These are phyloP conservation scores for Parapsyche elsis DNA, from an alignment of 1,140 invertebrate species.

Conservation along the genomic window DNA sequence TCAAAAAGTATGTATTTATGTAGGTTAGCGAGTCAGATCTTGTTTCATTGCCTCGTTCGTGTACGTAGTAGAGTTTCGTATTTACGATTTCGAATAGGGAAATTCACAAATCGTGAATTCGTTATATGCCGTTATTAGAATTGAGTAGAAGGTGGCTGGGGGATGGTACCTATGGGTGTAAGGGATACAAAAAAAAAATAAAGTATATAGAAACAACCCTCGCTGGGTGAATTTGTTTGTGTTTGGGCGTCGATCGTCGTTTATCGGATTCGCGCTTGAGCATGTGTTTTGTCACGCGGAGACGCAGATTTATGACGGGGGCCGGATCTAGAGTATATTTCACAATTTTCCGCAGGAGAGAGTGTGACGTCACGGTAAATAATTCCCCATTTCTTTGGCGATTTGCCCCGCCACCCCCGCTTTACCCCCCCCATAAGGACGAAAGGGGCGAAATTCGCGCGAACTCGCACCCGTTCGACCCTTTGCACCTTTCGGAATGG, in stretches of 20 bases:
- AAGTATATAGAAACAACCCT: conserved; percentile 5
- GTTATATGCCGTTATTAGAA: conserved; percentile 4
- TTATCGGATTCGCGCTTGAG: conserved; percentile 18
- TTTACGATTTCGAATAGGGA: no score
- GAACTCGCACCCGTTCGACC: no score
- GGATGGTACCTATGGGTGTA: no score
- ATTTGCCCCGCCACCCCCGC: neutral
- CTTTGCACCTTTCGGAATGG: no score
- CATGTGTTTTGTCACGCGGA: conserved; percentile 14
- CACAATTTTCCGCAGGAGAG: conserved; percentile 16
- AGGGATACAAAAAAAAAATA: neutral
- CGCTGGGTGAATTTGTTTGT: neutral
- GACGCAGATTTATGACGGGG: conserved; percentile 19
- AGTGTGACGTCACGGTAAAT: neutral
- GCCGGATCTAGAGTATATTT: conserved; percentile 11
- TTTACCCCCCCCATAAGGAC: no score
- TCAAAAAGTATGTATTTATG: no score
- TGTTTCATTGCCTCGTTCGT: no score
- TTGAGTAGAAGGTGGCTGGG: neutral
- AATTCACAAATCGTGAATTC: neutral
- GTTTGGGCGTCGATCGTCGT: conserved; percentile 17
- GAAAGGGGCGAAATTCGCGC: no score
- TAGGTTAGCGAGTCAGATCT: no score
- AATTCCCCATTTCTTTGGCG: conserved; percentile 32
- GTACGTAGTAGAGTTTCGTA: no score